These are phyloP conservation scores for Drosophila bunnanda DNA, from an alignment of 2,888 invertebrate genomes.

Conservation along the genomic window DNA sequence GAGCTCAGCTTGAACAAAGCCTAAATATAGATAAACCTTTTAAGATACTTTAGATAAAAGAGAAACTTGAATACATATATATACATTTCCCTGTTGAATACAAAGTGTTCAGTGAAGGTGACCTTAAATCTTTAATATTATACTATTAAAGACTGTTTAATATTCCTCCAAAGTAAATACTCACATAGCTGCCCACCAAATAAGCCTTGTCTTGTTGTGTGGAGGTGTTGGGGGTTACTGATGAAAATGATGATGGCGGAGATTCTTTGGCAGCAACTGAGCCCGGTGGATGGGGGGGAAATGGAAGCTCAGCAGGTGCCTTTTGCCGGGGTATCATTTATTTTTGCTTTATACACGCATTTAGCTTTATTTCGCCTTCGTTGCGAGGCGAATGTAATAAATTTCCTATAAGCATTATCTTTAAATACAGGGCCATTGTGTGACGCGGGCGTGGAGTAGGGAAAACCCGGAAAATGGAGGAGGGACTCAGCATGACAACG, in stretches of 20 bases:
- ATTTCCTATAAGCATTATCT: constrained; percentile 72
- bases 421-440: constrained; percentile 50
- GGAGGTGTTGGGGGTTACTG: constrained; percentile 11
- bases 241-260: constrained; percentile 40
- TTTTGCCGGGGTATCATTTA: constrained; percentile 51
- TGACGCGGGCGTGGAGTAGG: neutral
- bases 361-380: constrained; percentile 54
- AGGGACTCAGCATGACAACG: constrained; percentile 38
- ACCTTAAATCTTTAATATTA: neutral
- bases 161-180: neutral
- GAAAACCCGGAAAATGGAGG: constrained; percentile 11
- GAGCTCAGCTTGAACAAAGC: accelerated
- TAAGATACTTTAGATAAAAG: neutral
- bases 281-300: neutral
- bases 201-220: neutral
- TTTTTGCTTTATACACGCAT: constrained; percentile 67
- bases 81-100: neutral
- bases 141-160: neutral
- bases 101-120: neutral
- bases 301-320: constrained; percentile 40
- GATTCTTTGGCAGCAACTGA: constrained; percentile 21
- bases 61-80: too few relatives aligned
- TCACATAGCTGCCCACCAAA: constrained; percentile 1
- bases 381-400: constrained; percentile 64
- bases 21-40: neutral